Evolutionary conservation across 2,797 vertebrate genomes (phyloP), one percentile per base, ranked within the genome.

Genomic region (Scleropages formosus): DNA sequence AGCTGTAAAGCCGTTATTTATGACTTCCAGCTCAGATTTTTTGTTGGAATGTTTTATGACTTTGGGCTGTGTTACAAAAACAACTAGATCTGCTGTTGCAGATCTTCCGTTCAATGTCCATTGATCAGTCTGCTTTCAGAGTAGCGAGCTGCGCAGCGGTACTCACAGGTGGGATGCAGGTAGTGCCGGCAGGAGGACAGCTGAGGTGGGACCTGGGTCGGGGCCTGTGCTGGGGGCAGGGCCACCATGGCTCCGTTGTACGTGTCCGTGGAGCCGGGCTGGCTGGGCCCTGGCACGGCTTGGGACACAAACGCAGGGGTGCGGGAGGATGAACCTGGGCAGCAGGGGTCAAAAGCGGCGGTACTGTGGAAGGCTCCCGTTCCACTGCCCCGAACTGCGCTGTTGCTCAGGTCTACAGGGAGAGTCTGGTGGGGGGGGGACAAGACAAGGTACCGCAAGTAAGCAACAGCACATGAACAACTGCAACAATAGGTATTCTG

Each of bases 331-430:
- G 96, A 95, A 75, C 95, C 95, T 0, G 97, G 96, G 83, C 97
- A 98, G 92, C 98, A 99, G 0, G 96, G 98, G 85, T 99, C 98
- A 80, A 98, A 98, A 47, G 98, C 97, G 0, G 96, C 98, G 0
- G 93, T 93, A 75, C 96, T 93, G 66, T 98, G 95, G 91, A 98
- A 98, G 86, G 73, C 93, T 88, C 58, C 87, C 85, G 78, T 91
- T 63, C 94, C 95, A 20, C 94, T 89, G 78, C 91, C 93, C 80
- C 96, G 92, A 89, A 98, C 89, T 16, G 91, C 92, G 75, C 88
- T 96, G 93, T 87, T 98, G 93, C 97, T 99, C 84, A 99, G 88
- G 87, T 99, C 97, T 75, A 99, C 97, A 4, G 97, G 97, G 85
- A 99, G 87, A 3, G 95, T 95, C 95, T 99, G 97, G 93, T 96